Evolutionary conservation across 2,888 invertebrate species (phyloP).

Genomic region (Lasioglossum oenotherae): DNA sequence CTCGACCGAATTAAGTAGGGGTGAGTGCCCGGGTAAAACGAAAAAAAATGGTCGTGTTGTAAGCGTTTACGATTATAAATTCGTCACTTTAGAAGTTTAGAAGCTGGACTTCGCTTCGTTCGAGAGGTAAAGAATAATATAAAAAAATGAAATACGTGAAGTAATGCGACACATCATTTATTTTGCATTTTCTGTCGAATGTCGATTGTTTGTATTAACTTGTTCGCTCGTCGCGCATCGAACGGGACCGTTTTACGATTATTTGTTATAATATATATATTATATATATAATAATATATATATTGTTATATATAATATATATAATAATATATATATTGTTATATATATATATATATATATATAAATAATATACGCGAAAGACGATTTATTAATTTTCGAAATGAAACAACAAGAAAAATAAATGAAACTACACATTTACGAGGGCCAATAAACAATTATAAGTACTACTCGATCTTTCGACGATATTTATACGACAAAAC

Average conservation of each 20-base stretch:
- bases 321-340: conserved; percentile 32
- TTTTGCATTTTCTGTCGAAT: conserved; percentile 15
- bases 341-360: too few species aligned
- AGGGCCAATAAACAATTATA: conserved; percentile 6
- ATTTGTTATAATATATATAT: conserved; percentile 17
- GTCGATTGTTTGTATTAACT: too few species aligned
- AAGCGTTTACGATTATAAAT: conserved; percentile 15
- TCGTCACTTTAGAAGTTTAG: conserved; percentile 39
- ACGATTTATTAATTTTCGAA: conserved; percentile 20
- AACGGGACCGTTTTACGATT: background rate
- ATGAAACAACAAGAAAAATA: background rate
- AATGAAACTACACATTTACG: conserved; percentile 14
- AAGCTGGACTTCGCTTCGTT: conserved; percentile 48
- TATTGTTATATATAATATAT: too few species aligned
- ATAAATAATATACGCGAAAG: background rate
- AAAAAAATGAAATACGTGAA: background rate
- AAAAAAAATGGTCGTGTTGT: background rate
- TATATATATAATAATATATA: background rate
- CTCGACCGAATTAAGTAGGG: background rate
- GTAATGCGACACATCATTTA: conserved; percentile 37
- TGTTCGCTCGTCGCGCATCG: too few species aligned
- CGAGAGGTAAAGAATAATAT: conserved; percentile 30
- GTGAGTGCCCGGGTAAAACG: background rate
- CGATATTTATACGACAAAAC: conserved; percentile 2
- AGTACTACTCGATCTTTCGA: background rate